Conservation (phyloP, 2,797 vertebrate genomes). For the Semotilus atromaculatus region DNA sequence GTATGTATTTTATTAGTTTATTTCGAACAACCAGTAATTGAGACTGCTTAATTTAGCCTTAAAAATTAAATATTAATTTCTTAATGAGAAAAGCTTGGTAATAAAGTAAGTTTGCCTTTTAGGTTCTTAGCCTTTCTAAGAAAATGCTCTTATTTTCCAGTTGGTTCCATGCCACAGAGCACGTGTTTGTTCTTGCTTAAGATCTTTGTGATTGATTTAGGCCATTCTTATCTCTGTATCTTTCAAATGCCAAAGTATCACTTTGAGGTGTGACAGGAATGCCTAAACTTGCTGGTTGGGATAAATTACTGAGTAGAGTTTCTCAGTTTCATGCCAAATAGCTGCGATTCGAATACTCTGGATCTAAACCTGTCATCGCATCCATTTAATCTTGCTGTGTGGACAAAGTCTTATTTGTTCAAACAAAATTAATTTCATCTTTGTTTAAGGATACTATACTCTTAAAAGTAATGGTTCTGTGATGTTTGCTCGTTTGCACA, state of each 20-base stretch:
- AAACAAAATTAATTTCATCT: neutral
- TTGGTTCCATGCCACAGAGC: neutral
- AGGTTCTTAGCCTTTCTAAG: neutral
- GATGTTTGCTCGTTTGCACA: no score
- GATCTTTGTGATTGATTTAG: neutral
- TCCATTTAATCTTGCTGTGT: neutral
- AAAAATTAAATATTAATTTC: neutral
- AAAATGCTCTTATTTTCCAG: neutral
- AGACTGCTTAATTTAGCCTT: neutral
- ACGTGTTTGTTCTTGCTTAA: neutral
- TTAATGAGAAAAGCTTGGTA: neutral
- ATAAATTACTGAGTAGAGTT: conserved; percentile 40
- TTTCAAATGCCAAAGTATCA: neutral
- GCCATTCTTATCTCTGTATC: conserved; percentile 2
- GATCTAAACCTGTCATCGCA: conserved; percentile 20
- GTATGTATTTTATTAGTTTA: neutral
- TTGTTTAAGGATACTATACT: neutral
- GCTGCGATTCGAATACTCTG: conserved; percentile 4
- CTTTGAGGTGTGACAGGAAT: conserved; percentile 9
- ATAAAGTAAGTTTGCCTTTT: neutral
- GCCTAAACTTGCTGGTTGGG: conserved; percentile 38
- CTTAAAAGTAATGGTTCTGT: neutral
- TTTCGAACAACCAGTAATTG: neutral
- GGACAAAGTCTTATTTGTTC: neutral
- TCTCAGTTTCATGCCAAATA: conserved; percentile 60